Evolutionary conservation across 2,797 vertebrate species (phyloP).

Genomic region (Semotilus atromaculatus): DNA sequence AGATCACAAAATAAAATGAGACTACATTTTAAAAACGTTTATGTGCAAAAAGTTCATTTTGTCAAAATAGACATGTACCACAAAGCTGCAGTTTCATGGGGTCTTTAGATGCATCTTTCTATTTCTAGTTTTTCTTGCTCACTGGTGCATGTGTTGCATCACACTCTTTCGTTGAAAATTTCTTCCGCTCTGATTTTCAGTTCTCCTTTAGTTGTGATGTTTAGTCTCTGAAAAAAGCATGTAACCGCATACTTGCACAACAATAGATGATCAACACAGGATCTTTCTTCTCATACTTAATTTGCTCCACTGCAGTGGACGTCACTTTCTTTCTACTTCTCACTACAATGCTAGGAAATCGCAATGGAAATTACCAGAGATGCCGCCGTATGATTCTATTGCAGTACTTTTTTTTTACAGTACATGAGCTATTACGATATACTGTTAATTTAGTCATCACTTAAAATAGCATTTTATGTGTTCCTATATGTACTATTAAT

Average conservation of each 20-base stretch:
- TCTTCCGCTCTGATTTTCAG: not conserved
- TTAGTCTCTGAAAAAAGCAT: not conserved
- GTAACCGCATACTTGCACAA: not conserved
- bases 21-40: not conserved
- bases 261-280: not conserved
- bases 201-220: constrained; percentile 13
- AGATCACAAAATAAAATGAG: not conserved
- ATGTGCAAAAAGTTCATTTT: not conserved
- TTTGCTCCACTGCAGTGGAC: not conserved
- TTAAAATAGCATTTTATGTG: not conserved
- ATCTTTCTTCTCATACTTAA: not conserved
- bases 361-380: not conserved
- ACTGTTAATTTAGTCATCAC: not conserved
- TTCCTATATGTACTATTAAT: not conserved
- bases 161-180: not conserved
- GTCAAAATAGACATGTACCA: not conserved
- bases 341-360: not conserved
- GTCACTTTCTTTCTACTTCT: not conserved
- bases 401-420: not conserved
- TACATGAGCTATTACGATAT: not conserved
- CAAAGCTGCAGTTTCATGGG: not conserved
- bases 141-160: not conserved
- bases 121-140: not conserved
- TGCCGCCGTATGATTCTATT: not conserved
- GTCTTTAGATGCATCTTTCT: not conserved